Evolutionary conservation across 2,888 invertebrate species (phyloP).

Genomic region (Beris morrisii): DNA sequence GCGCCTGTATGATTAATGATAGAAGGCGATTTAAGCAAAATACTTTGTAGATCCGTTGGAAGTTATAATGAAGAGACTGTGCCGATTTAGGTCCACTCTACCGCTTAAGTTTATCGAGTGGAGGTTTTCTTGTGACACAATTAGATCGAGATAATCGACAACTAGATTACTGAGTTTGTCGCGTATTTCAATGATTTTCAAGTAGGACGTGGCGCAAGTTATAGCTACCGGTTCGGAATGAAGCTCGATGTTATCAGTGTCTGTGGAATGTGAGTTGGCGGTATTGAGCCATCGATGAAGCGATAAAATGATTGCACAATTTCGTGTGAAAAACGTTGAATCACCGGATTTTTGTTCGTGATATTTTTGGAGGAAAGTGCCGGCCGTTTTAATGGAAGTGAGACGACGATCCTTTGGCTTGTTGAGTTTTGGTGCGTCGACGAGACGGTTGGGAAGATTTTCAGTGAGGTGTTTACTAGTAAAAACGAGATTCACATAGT

Average conservation of each 20-base stretch:
- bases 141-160: constrained; percentile 46
- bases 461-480: constrained; percentile 61
- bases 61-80: constrained; percentile 37
- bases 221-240: constrained; percentile 10
- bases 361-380: constrained; percentile 50
- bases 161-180: constrained; percentile 48
- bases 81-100: constrained; percentile 13
- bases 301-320: constrained; percentile 51
- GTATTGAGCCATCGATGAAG: constrained; percentile 52
- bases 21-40: neutral
- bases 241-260: constrained; percentile 8
- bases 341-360: constrained; percentile 52
- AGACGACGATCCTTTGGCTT: constrained; percentile 42
- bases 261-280: constrained; percentile 2
- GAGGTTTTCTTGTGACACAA: neutral
- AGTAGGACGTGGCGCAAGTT: constrained; percentile 29
- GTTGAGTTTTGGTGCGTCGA: constrained; percentile 37
- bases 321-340: constrained; percentile 51
- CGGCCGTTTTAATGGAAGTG: constrained; percentile 48
- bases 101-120: constrained; percentile 5
- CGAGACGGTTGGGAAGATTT: constrained; percentile 49
- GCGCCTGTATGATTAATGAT: neutral
- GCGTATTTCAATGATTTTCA: constrained; percentile 51
- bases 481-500: constrained; percentile 78
- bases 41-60: constrained; percentile 32